Conservation (phyloP, 2,113 vertebrate species). For the Corythornis cristatus region DNA sequence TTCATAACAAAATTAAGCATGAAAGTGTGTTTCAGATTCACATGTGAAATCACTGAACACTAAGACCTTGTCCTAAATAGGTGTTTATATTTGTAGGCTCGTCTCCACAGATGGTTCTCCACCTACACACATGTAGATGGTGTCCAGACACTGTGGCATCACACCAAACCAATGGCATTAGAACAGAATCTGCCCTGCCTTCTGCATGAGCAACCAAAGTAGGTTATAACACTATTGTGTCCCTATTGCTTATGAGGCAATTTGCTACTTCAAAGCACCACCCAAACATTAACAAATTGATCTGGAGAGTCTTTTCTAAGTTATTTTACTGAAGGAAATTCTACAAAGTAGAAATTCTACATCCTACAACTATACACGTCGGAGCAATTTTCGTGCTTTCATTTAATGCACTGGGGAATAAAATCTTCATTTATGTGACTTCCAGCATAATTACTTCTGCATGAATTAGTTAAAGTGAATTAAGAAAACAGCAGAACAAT, state of each 20-base stretch:
- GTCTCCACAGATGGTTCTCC: not conserved
- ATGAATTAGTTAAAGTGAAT: slow-evolving; percentile 34
- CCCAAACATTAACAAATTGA: slow-evolving; percentile 34
- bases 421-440: slow-evolving; percentile 25
- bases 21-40: not conserved
- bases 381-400: slow-evolving; percentile 1
- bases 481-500: slow-evolving; percentile 48
- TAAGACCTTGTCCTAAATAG: slow-evolving; percentile 30
- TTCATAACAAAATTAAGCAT: slow-evolving; percentile 27
- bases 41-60: not conserved
- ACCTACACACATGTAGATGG: not conserved
- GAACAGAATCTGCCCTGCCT: not conserved
- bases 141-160: slow-evolving; percentile 8
- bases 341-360: slow-evolving; percentile 6
- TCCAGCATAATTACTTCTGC: slow-evolving; percentile 52
- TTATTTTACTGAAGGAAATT: not conserved
- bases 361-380: not conserved
- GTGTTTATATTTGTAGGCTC: slow-evolving; percentile 15
- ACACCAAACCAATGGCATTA: not conserved
- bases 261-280: slow-evolving; percentile 27
- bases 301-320: not conserved
- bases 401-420: slow-evolving; percentile 14
- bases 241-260: not conserved
- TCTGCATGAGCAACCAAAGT: not conserved
- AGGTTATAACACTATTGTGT: not conserved